These are phyloP conservation scores for Phylloscopus collybita DNA, from an alignment of 2,797 vertebrate genomes.

Conservation along the genomic window DNA sequence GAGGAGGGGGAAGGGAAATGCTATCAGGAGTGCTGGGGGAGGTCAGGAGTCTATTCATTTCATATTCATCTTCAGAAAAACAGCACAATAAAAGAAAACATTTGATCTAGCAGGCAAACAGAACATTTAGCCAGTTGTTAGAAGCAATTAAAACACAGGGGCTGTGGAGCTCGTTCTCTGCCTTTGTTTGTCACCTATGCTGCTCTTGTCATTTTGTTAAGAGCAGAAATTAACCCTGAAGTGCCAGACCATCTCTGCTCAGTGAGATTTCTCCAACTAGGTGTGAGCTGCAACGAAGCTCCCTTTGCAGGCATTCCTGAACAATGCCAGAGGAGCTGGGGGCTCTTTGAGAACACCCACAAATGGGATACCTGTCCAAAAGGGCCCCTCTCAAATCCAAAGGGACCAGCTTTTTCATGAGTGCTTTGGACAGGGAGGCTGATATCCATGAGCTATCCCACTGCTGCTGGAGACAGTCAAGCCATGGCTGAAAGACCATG, in stretches of 20 bases:
- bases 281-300: not conserved
- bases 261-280: not conserved
- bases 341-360: not conserved
- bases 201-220: not conserved
- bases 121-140: slow-evolving; percentile 66
- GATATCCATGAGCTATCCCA: rapidly evolving
- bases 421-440: not conserved
- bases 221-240: slow-evolving; percentile 3
- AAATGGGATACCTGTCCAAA: not conserved
- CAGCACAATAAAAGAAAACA: slow-evolving; percentile 64
- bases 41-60: slow-evolving; percentile 72
- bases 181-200: not conserved
- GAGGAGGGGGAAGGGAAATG: slow-evolving; percentile 72
- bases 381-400: not conserved
- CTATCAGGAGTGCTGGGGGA: slow-evolving; percentile 60
- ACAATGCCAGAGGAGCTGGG: not conserved
- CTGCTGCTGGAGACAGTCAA: not conserved
- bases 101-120: slow-evolving; percentile 65
- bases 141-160: not conserved
- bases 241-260: not conserved
- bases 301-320: not conserved
- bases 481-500: not conserved
- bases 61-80: slow-evolving; percentile 76
- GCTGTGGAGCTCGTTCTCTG: not conserved
- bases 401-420: rapidly evolving